Conservation (phyloP, 37 sponge, comb jelly and placozoan genomes). For the Halichondria panicea region DNA sequence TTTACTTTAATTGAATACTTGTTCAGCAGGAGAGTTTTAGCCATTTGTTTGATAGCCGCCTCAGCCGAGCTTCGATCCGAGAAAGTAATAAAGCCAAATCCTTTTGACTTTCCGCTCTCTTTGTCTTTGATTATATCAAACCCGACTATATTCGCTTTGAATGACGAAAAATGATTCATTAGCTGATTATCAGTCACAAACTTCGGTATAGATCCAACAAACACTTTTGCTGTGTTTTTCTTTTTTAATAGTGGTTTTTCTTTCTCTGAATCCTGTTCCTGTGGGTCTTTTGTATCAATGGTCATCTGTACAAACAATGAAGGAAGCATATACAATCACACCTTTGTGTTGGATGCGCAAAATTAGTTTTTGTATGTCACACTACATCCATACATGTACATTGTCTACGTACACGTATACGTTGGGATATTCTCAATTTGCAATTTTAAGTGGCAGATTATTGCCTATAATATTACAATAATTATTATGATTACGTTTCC, state of each 20-base stretch:
- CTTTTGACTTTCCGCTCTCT: conserved; percentile 15
- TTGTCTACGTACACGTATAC: no score
- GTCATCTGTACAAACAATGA: no score
- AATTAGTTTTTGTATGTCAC: no score
- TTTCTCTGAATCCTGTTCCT: no score
- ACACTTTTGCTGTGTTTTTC: neutral
- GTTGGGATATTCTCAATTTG: no score
- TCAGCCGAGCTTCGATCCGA: neutral
- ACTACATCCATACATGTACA: no score
- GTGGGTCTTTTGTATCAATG: no score
- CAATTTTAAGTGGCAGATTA: no score
- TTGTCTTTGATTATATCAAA: conserved; percentile 13
- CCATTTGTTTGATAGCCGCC: conserved; percentile 3
- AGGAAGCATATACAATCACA: no score
- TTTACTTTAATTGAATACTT: neutral
- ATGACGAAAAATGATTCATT: conserved; percentile 11
- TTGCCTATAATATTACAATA: no score
- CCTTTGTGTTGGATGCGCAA: no score
- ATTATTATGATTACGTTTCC: no score
- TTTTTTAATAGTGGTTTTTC: neutral
- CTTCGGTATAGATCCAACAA: conserved; percentile 1
- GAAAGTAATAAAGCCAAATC: conserved; percentile 36
- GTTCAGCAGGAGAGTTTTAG: neutral
- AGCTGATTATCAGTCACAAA: neutral
- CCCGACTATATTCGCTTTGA: neutral